phyloP scores from a whole-genome alignment of 2,797 vertebrate genomes.

The Mormyrus hasselquistii region DNA sequence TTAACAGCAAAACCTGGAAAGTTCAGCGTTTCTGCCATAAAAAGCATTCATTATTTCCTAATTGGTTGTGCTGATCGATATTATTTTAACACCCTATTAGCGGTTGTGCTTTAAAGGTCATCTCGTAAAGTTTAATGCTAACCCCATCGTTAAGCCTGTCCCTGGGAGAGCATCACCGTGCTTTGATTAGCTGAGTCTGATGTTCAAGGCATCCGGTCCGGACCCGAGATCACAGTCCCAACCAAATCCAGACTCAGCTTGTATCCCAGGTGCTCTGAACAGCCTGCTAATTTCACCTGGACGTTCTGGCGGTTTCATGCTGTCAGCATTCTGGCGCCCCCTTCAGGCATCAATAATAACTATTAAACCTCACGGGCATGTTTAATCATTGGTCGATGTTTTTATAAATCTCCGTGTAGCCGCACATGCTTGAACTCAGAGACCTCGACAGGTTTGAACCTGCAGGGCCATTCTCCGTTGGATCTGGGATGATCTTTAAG shows the following conservation, averaged over 20 bases:
- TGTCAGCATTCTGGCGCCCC: not conserved
- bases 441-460: not conserved
- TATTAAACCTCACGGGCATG: not conserved
- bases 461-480: not conserved
- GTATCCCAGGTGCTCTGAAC: not conserved
- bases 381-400: not conserved
- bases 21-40: constrained; percentile 8
- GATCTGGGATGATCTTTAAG: not conserved
- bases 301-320: not conserved
- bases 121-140: constrained; percentile 21
- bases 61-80: constrained; percentile 29
- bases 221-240: not conserved
- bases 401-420: not conserved
- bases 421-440: not conserved
- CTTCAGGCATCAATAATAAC: not conserved
- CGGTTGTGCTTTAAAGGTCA: constrained; percentile 25
- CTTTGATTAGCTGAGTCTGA: constrained; percentile 29
- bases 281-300: not conserved
- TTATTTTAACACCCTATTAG: constrained; percentile 24
- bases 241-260: not conserved
- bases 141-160: constrained; percentile 25
- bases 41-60: constrained; percentile 11
- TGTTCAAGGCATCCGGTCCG: not conserved
- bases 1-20: constrained; percentile 16
- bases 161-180: not conserved